Conservation (phyloP, 2,113 vertebrate genomes). For the Zootoca vivipara region DNA sequence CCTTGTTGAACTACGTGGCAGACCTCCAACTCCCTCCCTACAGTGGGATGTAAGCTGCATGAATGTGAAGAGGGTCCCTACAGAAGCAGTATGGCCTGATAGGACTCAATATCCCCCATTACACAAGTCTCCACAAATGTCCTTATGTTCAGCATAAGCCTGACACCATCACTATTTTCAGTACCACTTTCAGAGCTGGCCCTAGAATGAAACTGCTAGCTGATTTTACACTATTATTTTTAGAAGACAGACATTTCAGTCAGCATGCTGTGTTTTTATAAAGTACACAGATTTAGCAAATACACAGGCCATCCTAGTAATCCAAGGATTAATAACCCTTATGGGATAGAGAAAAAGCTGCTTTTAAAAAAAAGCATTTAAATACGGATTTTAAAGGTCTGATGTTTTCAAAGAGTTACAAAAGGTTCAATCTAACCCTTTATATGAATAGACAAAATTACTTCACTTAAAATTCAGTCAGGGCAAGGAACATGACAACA, state of each 20-base stretch:
- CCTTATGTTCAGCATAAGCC: neutral
- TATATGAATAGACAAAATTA: neutral
- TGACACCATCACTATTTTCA: rapidly evolving
- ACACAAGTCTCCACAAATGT: rapidly evolving
- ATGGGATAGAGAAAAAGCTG: slow-evolving; percentile 9
- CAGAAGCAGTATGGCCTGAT: neutral
- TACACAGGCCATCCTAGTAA: slow-evolving; percentile 26
- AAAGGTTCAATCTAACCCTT: neutral
- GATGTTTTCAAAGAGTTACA: neutral
- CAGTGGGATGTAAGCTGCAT: neutral
- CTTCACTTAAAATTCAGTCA: neutral
- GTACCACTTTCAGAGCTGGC: rapidly evolving
- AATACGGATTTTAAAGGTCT: neutral
- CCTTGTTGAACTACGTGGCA: neutral
- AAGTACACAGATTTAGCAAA: neutral
- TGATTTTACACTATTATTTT: neutral
- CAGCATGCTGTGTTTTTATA: neutral
- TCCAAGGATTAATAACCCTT: slow-evolving; percentile 50
- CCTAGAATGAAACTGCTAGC: rapidly evolving
- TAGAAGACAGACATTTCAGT: neutral
- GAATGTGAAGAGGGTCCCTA: neutral
- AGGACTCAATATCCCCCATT: rapidly evolving
- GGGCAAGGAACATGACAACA: neutral
- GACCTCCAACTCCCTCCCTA: neutral
- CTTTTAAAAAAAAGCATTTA: slow-evolving; percentile 12